Base-by-base conservation (phyloP, 2,888 invertebrate species). In the Galeruca laticollis region DNA sequence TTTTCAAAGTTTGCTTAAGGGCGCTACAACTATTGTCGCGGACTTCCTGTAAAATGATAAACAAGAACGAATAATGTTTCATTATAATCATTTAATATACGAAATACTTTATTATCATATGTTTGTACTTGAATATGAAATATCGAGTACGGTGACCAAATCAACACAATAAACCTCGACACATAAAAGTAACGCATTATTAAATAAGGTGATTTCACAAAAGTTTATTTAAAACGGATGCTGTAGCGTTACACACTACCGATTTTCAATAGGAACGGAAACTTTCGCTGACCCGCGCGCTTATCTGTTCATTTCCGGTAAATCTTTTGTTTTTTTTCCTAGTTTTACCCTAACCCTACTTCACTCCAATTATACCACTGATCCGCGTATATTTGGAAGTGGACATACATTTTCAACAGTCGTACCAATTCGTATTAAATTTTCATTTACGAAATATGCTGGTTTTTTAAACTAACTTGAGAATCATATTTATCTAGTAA, bases 181-280 rank as follows among this genome's bases (percentile, higher is more conserved):
- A 66, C 51, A 60, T 66, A 69, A 72, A 65, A 52, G 54, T 56
- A 66, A 71, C 67, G 66, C 70, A 70, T 73, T 73, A 76, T 76
- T 75, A 76, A 76, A 73, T 77, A 75, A 73, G 73, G 76, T 78
- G 77, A 78, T 76, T 78, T 76, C 76, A 78, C 76, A 77, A 79
- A 75, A 74, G 75, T 73, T 76, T 73, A 73, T 71, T 72, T 69
- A 70, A 70, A 83, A 78, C 85, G 84, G 84, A 84, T 84, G 84
- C 83, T 84, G 84, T 71, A 81, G 78, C 82, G 85, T 85, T 82
- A 84, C 85, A 83, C 85, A 76, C 80, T 81, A 84, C 75, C 84
- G 84, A 77, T 83, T 85, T 83, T 85, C 83, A 85, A 86, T 85
- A 83, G 84, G 80, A 83, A 80, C 83, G 84, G 84, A 85, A 84